Evolutionary conservation across 2,888 invertebrate genomes (phyloP), one percentile per base, ranked within the genome.

Genomic region (Brassicogethes aeneus): DNA sequence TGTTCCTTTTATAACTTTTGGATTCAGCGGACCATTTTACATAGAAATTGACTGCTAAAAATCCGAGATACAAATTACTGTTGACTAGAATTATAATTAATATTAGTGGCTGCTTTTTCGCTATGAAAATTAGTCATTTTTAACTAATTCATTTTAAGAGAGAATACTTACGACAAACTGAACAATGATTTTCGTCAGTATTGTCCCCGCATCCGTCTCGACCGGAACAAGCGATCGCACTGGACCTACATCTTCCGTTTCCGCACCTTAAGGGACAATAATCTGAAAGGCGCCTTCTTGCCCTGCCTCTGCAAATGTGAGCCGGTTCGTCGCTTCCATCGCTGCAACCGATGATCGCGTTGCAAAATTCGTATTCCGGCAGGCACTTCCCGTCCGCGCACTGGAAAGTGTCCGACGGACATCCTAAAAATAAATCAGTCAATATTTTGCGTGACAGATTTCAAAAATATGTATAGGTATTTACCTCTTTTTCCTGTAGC

Each of bases 131-230:
- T 36, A 5, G 7, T 16, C 3, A 15, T 36, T n/a, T n/a, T 36
- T 36, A 36, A 36, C 7, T 8, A 7, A 16, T 7, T 16, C 36
- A n/a, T n/a, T n/a, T n/a, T n/a, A n/a, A n/a, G n/a, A n/a, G n/a
- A 14, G n/a, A 36, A 15, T 32, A 84, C 89, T 85, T 69, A 92
- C 92, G 80, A 71, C 92, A 92, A 49, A 91, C 84, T 48, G 77
- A 75, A 69, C 92, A 93, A 46, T 80, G 79, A 46, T 77, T 78
- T 68, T 93, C 92, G 61, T 92, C 92, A 33, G 85, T 86, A 53
- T 85, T 86, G 72, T 92, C 92, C 3, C 92, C 92, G 60, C 92
- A 92, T 14, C 92, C 92, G 64, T 92, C 91, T 31, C 85, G 75
- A 16, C 92, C 92, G 10, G 89, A 90, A 66, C 92, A 92, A 2